Evolutionary conservation across 2,888 invertebrate genomes (phyloP), one percentile per base, ranked within the genome.

Genomic region (Drosophila mercatorum): DNA sequence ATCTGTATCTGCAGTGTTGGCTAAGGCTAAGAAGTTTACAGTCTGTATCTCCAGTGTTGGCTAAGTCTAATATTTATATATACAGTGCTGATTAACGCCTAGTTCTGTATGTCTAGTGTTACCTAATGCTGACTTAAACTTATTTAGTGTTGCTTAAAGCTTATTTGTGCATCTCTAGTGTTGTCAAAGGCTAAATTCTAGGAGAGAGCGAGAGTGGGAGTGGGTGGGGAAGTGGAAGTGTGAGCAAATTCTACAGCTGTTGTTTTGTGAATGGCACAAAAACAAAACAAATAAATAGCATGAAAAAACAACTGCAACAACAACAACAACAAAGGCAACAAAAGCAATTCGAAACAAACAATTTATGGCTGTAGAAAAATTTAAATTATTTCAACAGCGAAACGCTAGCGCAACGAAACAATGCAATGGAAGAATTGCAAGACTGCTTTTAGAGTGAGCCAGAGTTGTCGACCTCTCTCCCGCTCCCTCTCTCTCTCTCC

Each of bases 351-450:
- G 41, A 26, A 60, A 60, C 22, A 43, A 36, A 38, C 26, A 62
- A 40, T 40, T 60, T 17, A 22, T 34, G 36, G 57, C 12, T 34
- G 36, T n/a, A 22, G 36, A 56, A 46, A 56, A 46, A 31, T 31
- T 31, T n/a, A 7, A 63, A 60, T 60, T 31, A 44, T 52, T 52
- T 52, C 11, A 44, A 22, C 52, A 40, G 31, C 38, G 65, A 65
- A 65, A 46, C 44, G 38, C 31, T 46, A 53, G 53, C 38, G 44
- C 46, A 40, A 11, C 34, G 17, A 59, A 40, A 44, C 49, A 63
- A 63, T 63, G 65, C 65, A 51, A 43, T n/a, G 41, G 51, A 65
- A 51, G 31, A 49, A 49, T 49, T 65, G 63, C 51, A 63, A 63
- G 36, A 44, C 43, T 51, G 31, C 36, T 51, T 36, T 63, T 28